Conservation (phyloP, 2,888 invertebrate species). For the Pyrgus malvae region DNA sequence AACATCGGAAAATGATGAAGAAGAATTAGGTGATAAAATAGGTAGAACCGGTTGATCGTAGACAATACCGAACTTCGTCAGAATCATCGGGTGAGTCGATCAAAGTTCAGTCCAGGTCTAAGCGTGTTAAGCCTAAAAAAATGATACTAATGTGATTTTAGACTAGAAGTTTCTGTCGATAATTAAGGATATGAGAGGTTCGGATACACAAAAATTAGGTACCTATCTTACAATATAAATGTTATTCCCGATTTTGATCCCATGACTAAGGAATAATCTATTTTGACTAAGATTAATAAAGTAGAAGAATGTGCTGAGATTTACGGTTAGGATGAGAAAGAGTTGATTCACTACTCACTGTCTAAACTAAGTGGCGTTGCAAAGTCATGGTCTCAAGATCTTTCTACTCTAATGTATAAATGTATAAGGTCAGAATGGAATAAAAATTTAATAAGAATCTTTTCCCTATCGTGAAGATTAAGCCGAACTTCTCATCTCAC, state of each 20-base stretch:
- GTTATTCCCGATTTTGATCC: constrained; percentile 30
- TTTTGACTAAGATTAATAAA: constrained; percentile 21
- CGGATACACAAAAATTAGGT: too few relatives aligned
- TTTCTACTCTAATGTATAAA: constrained; percentile 28
- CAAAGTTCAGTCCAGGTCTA: too few relatives aligned
- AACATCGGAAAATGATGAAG: too few relatives aligned
- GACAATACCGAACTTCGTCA: too few relatives aligned
- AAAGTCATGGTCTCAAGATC: constrained; percentile 34
- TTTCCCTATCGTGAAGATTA: constrained; percentile 33
- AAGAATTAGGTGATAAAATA: too few relatives aligned
- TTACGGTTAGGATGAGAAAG: constrained; percentile 24
- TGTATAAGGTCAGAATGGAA: constrained; percentile 37
- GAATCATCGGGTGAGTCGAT: too few relatives aligned
- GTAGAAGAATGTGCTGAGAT: constrained; percentile 29
- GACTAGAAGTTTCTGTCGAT: too few relatives aligned
- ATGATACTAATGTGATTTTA: too few relatives aligned
- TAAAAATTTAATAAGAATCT: constrained; percentile 28
- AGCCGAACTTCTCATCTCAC: constrained; percentile 30
- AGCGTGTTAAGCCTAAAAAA: too few relatives aligned
- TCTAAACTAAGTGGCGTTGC: constrained; percentile 29
- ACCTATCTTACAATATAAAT: too few relatives aligned
- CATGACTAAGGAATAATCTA: constrained; percentile 21
- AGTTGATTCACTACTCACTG: constrained; percentile 23
- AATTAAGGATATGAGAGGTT: too few relatives aligned
- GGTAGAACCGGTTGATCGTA: too few relatives aligned